Base-by-base conservation (phyloP, 2,113 vertebrate genomes). In the Scortum barcoo region DNA sequence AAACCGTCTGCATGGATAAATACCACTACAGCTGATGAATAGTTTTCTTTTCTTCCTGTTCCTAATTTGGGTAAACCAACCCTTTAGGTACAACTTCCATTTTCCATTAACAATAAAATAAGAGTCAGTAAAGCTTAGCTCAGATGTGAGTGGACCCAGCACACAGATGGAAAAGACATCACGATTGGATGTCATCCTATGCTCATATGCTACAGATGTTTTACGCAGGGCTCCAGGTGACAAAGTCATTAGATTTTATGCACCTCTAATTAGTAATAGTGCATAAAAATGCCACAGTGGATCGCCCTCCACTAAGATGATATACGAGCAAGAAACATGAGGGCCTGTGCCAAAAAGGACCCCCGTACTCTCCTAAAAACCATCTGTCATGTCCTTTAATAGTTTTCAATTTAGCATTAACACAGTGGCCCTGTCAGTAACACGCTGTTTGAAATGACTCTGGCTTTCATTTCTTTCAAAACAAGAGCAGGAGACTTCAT, bases 381-480 rank as follows among this genome's bases (percentile, higher is more conserved):
- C 86, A 76, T 80, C 75, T 80, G 83, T 85, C 70, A 86, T 42
- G 72, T 67, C 63, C 76, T 84, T 62, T 85, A 86, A 76, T 77
- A 26, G 72, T 75, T 82, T 80, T 80, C 22, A 63, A 67, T 76
- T 78, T 28, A 77, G 80, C 61, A 62, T 87, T 57, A 83, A 66
- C 26, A 14, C 72, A 67, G 78, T 58, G 38, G 40, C 72, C 33
- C 56, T 80, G 78, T 72, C 66, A 62, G 68, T 30, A 30, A 28
- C 9, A 7, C 16, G 2, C 30, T 67, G 80, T 44, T 84, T 69
- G 67, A 71, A 83, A 76, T 63, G 42, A 88, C 68, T 67, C 68
- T 56, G 81, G 61, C 76, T 83, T 86, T 86, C 65, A 61, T 71
- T 84, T 24, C 63, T 36, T 60, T 70, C n/a, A 80, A 73, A 71